Conservation (phyloP, 2,888 invertebrate genomes). For the Drosophila mulleri region DNA sequence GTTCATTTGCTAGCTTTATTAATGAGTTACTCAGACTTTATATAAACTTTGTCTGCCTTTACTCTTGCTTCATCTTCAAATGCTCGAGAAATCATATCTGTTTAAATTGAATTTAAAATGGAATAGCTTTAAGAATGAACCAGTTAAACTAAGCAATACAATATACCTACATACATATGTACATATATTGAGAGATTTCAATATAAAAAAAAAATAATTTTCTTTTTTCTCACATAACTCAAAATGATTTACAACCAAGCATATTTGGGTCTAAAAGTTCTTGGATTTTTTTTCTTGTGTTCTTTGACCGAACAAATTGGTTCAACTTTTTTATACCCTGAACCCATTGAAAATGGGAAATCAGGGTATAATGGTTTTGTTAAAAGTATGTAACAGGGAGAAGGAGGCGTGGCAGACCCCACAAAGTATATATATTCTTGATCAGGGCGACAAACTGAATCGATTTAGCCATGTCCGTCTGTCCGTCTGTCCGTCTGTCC, state of each 20-base stretch:
- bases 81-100: not conserved
- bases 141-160: not conserved
- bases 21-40: not conserved
- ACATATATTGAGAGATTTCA: not conserved
- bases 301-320: conserved; percentile 3
- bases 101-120: not conserved
- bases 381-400: no score
- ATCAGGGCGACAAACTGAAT: no score
- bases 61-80: not conserved
- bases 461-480: no score
- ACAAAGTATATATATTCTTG: no score
- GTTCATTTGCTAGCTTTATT: not conserved
- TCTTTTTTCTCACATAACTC: not conserved
- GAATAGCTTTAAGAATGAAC: not conserved
- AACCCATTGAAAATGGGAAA: no score
- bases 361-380: no score
- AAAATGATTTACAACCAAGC: conserved; percentile 4
- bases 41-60: not conserved
- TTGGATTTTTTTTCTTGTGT: not conserved
- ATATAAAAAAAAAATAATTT: not conserved
- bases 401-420: no score
- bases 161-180: not conserved
- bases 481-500: no score
- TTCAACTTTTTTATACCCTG: not conserved
- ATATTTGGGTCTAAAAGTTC: not conserved